Percentiles rank a stretch among this genome's conserved stretches.
These are phyloP conservation scores for Opisthograptis luteolata DNA, from an alignment of 2,888 invertebrate species.

Conservation along the genomic window DNA sequence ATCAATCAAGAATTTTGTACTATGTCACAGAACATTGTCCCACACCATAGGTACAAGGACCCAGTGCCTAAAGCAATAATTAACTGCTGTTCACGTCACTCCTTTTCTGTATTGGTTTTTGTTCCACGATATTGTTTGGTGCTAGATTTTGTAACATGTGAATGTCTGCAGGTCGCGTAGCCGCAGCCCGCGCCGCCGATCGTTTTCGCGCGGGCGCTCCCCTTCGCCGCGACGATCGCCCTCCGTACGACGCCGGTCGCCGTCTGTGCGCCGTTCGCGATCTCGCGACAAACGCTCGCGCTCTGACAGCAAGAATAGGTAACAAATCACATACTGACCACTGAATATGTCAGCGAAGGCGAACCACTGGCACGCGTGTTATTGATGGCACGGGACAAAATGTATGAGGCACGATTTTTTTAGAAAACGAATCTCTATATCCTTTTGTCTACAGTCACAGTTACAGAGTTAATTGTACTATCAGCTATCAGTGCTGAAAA, in stretches of 20 bases:
- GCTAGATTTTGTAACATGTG: neutral
- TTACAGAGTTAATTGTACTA: too few species aligned
- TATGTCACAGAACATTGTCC: too few species aligned
- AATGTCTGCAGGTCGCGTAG: conserved; percentile 68
- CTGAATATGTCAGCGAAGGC: too few species aligned
- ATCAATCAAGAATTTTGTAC: too few species aligned
- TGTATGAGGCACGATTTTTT: too few species aligned
- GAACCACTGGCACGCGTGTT: too few species aligned
- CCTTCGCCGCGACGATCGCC: conserved; percentile 73
- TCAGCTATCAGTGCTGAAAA: too few species aligned
- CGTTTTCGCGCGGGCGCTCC: conserved; percentile 71
- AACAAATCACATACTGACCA: conserved; percentile 16
- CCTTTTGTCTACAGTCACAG: too few species aligned
- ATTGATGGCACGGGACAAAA: too few species aligned
- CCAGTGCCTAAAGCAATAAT: neutral
- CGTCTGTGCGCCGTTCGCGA: conserved; percentile 70
- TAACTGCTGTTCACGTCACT: neutral
- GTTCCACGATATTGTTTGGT: neutral
- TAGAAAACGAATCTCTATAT: too few species aligned
- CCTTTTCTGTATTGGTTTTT: neutral
- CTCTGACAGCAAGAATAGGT: conserved; percentile 79
- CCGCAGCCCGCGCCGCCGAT: conserved; percentile 77
- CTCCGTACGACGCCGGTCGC: conserved; percentile 72
- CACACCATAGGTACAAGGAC: neutral
- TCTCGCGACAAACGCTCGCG: conserved; percentile 76